phyloP scores from a whole-genome alignment of 2,888 invertebrate species.

The Patella caerulea region DNA sequence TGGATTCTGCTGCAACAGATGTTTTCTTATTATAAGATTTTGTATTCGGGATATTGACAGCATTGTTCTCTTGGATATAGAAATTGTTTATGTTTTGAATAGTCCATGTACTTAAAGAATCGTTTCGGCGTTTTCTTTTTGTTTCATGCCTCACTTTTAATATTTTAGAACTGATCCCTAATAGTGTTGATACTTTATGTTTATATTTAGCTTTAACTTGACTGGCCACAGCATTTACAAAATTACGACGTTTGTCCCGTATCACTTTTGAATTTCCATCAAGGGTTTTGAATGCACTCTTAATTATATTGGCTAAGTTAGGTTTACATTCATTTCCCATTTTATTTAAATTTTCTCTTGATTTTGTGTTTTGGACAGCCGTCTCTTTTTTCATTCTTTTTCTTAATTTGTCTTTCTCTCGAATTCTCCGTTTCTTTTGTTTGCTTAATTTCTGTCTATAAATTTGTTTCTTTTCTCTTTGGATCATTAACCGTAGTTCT shows the following conservation, averaged over 20 bases:
- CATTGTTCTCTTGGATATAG: too few species aligned
- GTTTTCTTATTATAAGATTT: too few species aligned
- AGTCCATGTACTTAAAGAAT: too few species aligned
- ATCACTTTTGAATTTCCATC: background rate
- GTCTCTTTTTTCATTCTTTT: background rate
- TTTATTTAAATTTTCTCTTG: background rate
- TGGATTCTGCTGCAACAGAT: too few species aligned
- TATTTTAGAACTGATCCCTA: too few species aligned
- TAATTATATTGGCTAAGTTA: background rate
- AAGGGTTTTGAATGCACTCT: background rate
- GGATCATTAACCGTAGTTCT: background rate
- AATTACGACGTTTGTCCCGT: background rate
- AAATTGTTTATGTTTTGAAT: too few species aligned
- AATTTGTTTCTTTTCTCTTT: background rate
- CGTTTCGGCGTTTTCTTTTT: too few species aligned
- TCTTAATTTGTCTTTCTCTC: background rate
- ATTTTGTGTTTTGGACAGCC: background rate
- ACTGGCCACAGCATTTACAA: background rate
- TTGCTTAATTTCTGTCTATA: background rate
- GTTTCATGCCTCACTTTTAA: too few species aligned
- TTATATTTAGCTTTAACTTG: too few species aligned
- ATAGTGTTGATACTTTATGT: too few species aligned
- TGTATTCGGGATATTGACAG: too few species aligned
- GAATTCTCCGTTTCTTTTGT: background rate
- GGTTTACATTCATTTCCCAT: background rate